A percentile compares a stretch with the other conserved stretches of the same genome.
Evolutionary conservation across 35 echinoderm and acorn worm genomes (phyloP).

Genomic region (Acanthaster planci): DNA sequence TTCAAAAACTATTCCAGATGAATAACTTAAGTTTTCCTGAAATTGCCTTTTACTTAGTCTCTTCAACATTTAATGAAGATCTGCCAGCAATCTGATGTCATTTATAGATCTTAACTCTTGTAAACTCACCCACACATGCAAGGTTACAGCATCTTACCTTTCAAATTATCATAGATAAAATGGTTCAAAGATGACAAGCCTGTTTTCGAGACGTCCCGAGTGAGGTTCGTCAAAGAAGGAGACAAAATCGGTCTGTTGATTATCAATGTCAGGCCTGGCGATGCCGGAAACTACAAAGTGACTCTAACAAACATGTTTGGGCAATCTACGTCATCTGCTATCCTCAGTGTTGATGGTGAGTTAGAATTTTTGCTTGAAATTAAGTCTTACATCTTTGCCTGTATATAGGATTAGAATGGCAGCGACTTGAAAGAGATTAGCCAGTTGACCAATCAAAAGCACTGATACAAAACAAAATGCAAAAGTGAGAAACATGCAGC

Average conservation of each 20-base stretch:
- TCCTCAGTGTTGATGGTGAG: constrained; percentile 62
- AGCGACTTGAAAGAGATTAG: no score
- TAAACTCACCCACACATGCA: background rate
- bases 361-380: background rate
- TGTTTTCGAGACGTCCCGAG: constrained; percentile 61
- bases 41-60: no score
- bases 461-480: no score
- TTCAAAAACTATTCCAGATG: no score
- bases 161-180: constrained; percentile 75
- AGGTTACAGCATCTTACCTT: background rate
- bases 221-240: constrained; percentile 65
- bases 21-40: no score
- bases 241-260: constrained; percentile 64
- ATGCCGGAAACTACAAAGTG: constrained; percentile 81
- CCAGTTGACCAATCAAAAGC: no score
- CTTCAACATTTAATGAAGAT: background rate
- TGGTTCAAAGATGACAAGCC: constrained; percentile 74
- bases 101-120: background rate
- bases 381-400: no score
- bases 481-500: no score
- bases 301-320: constrained; percentile 69
- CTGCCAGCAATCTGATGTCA: background rate
- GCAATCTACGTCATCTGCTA: constrained; percentile 67
- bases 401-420: no score
- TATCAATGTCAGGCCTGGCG: constrained; percentile 62